Conservation (phyloP, 2,888 invertebrate genomes). For the Calameuta idolon region DNA sequence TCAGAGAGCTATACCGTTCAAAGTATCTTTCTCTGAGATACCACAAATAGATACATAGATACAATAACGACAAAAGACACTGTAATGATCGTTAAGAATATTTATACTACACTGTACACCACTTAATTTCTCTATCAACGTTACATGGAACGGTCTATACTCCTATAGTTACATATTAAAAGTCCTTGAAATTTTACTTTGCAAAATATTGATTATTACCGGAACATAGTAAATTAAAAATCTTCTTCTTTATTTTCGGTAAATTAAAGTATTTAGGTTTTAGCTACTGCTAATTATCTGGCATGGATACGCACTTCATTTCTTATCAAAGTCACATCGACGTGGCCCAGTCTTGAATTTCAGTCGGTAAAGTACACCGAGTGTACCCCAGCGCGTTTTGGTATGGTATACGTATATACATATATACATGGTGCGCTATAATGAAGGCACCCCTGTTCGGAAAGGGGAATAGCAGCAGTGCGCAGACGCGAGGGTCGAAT, state of each 20-base stretch:
- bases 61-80: not conserved
- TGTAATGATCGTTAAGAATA: not conserved
- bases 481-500: slow-evolving; percentile 56
- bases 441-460: slow-evolving; percentile 46
- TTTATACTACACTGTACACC: not conserved
- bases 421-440: slow-evolving; percentile 33
- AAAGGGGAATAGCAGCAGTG: slow-evolving; percentile 36
- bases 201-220: not conserved
- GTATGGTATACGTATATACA: not conserved
- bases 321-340: not conserved
- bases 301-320: not conserved
- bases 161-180: not conserved
- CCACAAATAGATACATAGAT: not conserved
- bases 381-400: not conserved
- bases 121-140: not conserved
- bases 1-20: not conserved
- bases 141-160: not conserved
- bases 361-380: not conserved
- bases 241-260: not conserved
- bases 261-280: not conserved
- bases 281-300: not conserved
- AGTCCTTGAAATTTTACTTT: not conserved
- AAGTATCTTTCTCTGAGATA: not conserved
- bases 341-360: not conserved
- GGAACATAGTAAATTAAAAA: not conserved